These are phyloP conservation scores for Illadopsis cleaveri DNA, from an alignment of 2,113 vertebrate genomes.

Conservation along the genomic window DNA sequence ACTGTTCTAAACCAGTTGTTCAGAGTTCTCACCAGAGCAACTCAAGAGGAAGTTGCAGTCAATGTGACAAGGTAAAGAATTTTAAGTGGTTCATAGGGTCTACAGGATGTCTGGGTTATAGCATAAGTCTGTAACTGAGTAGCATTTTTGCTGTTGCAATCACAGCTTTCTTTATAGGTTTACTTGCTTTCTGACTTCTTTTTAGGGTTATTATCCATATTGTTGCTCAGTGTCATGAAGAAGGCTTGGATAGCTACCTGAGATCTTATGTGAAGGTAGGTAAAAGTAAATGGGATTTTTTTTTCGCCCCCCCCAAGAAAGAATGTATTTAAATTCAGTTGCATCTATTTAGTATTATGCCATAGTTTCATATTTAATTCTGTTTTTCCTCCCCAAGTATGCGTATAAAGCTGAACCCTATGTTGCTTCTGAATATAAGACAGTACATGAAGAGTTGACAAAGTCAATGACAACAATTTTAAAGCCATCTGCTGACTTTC, in stretches of 20 bases:
- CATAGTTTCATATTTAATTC: not conserved
- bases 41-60: constrained; percentile 94
- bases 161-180: constrained; percentile 4
- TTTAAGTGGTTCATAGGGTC: not conserved
- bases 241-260: constrained; percentile 93
- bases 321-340: not conserved
- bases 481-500: constrained; percentile 97
- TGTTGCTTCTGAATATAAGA: constrained; percentile 82
- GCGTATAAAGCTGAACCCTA: constrained; percentile 92
- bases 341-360: not conserved
- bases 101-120: not conserved
- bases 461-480: constrained; percentile 97
- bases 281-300: not conserved
- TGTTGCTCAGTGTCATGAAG: constrained; percentile 97
- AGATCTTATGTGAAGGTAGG: constrained; percentile 96
- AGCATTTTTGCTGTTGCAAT: not conserved
- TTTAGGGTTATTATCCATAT: constrained; percentile 96
- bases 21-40: constrained; percentile 89
- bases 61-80: constrained; percentile 90
- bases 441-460: constrained; percentile 92
- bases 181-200: constrained; percentile 44
- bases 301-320: not conserved
- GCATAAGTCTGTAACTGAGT: not conserved
- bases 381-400: constrained; percentile 75
- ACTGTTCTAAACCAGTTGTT: constrained; percentile 96